Percentiles rank a stretch among this genome's conserved stretches.
These are phyloP conservation scores for Ormyrus thymus DNA, from an alignment of 2,888 invertebrate species.

Conservation along the genomic window DNA sequence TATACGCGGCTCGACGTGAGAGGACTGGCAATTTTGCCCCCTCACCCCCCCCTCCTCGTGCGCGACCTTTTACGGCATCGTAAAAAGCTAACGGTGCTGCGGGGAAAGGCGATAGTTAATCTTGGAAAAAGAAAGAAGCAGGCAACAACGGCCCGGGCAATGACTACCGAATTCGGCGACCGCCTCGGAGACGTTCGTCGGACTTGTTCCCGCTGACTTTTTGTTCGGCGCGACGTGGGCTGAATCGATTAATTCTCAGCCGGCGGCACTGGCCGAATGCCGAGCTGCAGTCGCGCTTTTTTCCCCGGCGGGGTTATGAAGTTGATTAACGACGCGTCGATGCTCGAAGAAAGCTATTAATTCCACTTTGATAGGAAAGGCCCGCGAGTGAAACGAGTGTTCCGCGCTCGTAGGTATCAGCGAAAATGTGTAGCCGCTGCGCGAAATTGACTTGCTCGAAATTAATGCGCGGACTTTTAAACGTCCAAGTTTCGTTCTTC, in stretches of 20 bases:
- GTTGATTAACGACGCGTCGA: slow-evolving; percentile 1
- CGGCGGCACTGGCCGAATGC: no score
- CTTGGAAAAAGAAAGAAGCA: slow-evolving; percentile 5
- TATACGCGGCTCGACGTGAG: slow-evolving; percentile 65
- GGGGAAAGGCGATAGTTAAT: slow-evolving; percentile 34
- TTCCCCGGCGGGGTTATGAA: background rate
- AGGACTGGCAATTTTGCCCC: slow-evolving; percentile 65
- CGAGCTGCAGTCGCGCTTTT: no score
- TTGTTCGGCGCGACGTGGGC: background rate
- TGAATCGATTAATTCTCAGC: slow-evolving; percentile 13
- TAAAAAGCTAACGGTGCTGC: slow-evolving; percentile 58
- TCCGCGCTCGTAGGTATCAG: no score
- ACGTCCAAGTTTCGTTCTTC: no score
- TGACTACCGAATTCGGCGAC: slow-evolving; percentile 24
- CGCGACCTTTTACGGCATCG: slow-evolving; percentile 62
- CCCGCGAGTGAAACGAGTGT: no score
- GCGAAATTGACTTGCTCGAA: no score
- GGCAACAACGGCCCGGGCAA: background rate
- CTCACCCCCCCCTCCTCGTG: no score
- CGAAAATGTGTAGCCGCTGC: no score
- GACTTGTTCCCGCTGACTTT: background rate
- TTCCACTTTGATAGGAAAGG: background rate
- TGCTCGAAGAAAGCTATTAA: slow-evolving; percentile 11
- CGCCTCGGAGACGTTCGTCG: background rate
- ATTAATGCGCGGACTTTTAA: no score